Percentiles rank a stretch among this genome's conserved stretches.
phyloP scores from a whole-genome alignment of 2,113 vertebrate genomes.

The Falco punctatus region DNA sequence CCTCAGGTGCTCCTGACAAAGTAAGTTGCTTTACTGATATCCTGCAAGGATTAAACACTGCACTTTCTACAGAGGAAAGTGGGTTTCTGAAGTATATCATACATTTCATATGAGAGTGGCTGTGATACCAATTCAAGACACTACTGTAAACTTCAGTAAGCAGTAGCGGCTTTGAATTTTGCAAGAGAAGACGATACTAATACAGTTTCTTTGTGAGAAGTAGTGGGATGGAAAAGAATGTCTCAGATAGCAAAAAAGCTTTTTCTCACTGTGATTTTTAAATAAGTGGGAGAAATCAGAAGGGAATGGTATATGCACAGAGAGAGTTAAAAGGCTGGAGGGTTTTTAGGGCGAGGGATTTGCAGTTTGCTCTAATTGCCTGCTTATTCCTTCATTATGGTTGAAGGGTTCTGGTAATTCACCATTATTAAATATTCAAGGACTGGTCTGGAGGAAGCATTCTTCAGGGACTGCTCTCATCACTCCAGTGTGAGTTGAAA shows the following conservation, averaged over 20 bases:
- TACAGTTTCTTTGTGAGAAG: not conserved
- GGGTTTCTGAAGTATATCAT: not conserved
- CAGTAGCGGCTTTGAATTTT: not conserved
- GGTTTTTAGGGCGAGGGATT: slow-evolving; percentile 74
- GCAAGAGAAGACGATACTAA: not conserved
- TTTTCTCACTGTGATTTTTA: slow-evolving; percentile 38
- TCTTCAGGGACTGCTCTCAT: slow-evolving; percentile 40
- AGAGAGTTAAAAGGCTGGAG: slow-evolving; percentile 23
- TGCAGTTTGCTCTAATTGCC: slow-evolving; percentile 82
- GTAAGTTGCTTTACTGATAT: not conserved
- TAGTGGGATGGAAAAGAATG: not conserved
- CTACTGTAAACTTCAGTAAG: not conserved
- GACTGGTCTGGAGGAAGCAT: slow-evolving; percentile 63
- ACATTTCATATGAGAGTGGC: not conserved
- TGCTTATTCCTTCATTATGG: slow-evolving; percentile 79
- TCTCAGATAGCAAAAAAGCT: not conserved
- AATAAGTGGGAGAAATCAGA: slow-evolving; percentile 33
- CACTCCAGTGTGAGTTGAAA: slow-evolving; percentile 18
- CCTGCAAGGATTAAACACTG: not conserved
- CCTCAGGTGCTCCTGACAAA: not conserved
- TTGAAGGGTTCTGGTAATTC: slow-evolving; percentile 80
- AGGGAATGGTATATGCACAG: not conserved
- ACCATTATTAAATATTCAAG: slow-evolving; percentile 81
- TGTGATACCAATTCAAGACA: not conserved
- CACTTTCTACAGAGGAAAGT: not conserved